phyloP scores from a whole-genome alignment of 2,888 invertebrate species.

The Masnerella sp. region DNA sequence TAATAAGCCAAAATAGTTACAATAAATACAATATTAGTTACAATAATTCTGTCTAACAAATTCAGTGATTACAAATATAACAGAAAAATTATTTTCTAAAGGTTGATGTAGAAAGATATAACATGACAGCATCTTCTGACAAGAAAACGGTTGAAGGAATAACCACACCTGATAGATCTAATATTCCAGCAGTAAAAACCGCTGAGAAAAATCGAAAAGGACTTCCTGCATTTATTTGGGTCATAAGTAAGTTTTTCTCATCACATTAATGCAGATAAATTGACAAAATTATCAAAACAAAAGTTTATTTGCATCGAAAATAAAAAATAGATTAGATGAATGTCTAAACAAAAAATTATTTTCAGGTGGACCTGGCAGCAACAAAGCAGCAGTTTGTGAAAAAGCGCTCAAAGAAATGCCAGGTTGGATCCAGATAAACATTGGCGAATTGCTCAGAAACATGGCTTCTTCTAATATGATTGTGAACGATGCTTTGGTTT shows the following conservation, averaged over 20 bases:
- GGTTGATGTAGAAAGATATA: slow-evolving; percentile 73
- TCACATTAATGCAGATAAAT: not conserved
- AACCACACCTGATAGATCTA: slow-evolving; percentile 62
- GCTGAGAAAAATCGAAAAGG: slow-evolving; percentile 71
- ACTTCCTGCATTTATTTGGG: slow-evolving; percentile 78
- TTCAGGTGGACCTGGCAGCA: slow-evolving; percentile 92
- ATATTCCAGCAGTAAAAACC: slow-evolving; percentile 67
- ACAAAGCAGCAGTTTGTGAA: slow-evolving; percentile 89
- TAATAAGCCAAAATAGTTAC: too few relatives aligned
- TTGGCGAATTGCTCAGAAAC: slow-evolving; percentile 87
- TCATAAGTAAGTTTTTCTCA: slow-evolving; percentile 76
- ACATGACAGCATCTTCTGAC: slow-evolving; percentile 41
- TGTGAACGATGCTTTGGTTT: slow-evolving; percentile 84
- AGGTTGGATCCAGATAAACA: slow-evolving; percentile 88
- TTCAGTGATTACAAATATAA: too few relatives aligned
- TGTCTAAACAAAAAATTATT: slow-evolving; percentile 12
- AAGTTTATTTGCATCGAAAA: too few relatives aligned
- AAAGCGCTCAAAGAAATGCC: slow-evolving; percentile 84
- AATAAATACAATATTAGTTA: too few relatives aligned
- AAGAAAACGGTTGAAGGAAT: slow-evolving; percentile 60
- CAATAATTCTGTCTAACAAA: too few relatives aligned
- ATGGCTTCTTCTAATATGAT: slow-evolving; percentile 84
- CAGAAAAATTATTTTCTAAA: too few relatives aligned
- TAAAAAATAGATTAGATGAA: too few relatives aligned
- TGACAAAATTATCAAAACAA: not conserved